A percentile compares a stretch with the other conserved stretches of the same genome.
Conservation (phyloP, 2,888 invertebrate genomes). For the Allophyes oxyacanthae region DNA sequence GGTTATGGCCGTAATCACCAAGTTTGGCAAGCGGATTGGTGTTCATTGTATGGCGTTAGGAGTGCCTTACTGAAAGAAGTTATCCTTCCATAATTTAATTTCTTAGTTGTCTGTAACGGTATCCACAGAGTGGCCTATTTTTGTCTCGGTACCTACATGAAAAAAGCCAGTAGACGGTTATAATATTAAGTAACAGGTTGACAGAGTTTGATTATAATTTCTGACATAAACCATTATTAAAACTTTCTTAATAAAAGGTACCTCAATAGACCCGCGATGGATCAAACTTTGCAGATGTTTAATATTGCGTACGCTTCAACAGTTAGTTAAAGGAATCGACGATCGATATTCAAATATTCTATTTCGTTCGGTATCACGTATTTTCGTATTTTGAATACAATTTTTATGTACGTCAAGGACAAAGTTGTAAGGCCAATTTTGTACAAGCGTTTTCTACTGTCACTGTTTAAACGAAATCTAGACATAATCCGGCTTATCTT, state of each 20-base stretch:
- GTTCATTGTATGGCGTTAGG: too few species aligned
- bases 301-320: conserved; percentile 42
- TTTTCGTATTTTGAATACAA: conserved; percentile 8
- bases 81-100: neutral
- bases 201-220: neutral
- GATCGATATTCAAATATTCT: conserved; percentile 38
- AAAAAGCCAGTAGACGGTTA: too few species aligned
- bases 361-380: conserved; percentile 23
- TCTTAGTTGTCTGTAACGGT: neutral
- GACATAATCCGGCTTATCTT: conserved; percentile 29
- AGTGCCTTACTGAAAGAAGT: neutral
- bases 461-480: conserved; percentile 24
- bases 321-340: conserved; percentile 40
- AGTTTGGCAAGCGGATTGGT: too few species aligned
- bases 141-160: neutral
- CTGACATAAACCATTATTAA: conserved; percentile 25
- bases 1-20: too few species aligned
- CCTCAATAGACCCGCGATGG: neutral
- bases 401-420: too few species aligned
- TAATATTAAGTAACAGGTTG: too few species aligned
- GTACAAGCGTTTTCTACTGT: conserved; percentile 16
- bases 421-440: conserved; percentile 2
- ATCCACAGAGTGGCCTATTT: neutral
- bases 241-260: conserved; percentile 37
- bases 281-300: conserved; percentile 42